Conservation (phyloP, 2,113 vertebrate species). For the Coptodon bakossiorum region DNA sequence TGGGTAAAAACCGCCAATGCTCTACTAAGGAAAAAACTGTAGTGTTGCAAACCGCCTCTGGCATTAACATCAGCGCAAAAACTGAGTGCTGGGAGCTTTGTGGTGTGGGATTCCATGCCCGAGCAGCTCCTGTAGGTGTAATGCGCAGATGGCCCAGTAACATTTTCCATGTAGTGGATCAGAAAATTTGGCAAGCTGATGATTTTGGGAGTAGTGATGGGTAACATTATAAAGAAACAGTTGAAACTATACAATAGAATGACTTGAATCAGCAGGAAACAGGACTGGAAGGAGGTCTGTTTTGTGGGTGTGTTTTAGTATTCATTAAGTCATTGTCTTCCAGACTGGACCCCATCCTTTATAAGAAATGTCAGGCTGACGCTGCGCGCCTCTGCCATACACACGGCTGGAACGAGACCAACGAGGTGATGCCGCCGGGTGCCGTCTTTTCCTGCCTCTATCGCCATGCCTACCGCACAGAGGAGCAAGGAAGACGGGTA, state of each 20-base stretch:
- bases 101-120: not conserved
- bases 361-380: slow-evolving; percentile 93
- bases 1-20: not conserved
- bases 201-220: not conserved
- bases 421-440: slow-evolving; percentile 87
- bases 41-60: not conserved
- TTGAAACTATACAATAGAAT: not conserved
- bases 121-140: not conserved
- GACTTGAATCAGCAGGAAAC: not conserved
- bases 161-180: not conserved
- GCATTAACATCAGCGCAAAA: not conserved
- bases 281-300: not conserved
- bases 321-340: not conserved
- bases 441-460: slow-evolving; percentile 96
- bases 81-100: not conserved
- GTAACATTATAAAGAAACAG: fast-evolving
- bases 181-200: not conserved
- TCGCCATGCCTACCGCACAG: slow-evolving; percentile 90
- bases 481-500: slow-evolving; percentile 91
- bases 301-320: not conserved
- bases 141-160: not conserved
- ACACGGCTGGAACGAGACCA: slow-evolving; percentile 93
- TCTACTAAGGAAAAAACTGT: not conserved
- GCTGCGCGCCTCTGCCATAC: slow-evolving; percentile 92
- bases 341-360: slow-evolving; percentile 90